A percentile compares a stretch with the other conserved stretches of the same genome.
Evolutionary conservation across 2,113 vertebrate genomes (phyloP).

Genomic region (Xiphorhynchus elegans): DNA sequence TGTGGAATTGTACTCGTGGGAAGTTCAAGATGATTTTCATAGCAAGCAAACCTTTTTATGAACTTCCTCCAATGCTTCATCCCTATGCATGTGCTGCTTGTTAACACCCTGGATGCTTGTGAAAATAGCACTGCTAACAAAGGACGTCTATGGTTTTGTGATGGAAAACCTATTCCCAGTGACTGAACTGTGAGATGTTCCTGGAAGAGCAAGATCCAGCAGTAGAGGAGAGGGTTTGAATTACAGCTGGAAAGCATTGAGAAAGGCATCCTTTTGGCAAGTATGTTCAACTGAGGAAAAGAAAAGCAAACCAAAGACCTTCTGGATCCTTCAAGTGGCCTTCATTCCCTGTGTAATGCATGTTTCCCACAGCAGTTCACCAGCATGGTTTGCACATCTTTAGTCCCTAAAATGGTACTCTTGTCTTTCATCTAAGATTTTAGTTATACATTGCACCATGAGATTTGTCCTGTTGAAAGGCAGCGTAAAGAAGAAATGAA

Average conservation of each 20-base stretch:
- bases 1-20: slow-evolving; percentile 14
- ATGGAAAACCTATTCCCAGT: neutral
- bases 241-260: neutral
- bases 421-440: neutral
- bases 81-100: neutral
- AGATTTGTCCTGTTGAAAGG: neutral
- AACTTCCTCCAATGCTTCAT: neutral
- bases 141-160: neutral
- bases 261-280: neutral
- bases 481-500: neutral
- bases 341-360: neutral
- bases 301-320: neutral
- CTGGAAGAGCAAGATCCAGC: neutral
- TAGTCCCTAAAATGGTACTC: neutral
- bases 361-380: neutral
- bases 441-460: neutral
- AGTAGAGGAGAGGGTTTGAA: neutral
- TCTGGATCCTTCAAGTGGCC: neutral
- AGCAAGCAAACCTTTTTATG: neutral
- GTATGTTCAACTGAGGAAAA: neutral
- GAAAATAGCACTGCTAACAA: neutral
- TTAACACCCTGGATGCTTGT: neutral
- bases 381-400: neutral
- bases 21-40: slow-evolving; percentile 16
- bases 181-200: neutral